Evolutionary conservation across 1,140 invertebrate genomes (phyloP).

Genomic region (Goniozus legneri): DNA sequence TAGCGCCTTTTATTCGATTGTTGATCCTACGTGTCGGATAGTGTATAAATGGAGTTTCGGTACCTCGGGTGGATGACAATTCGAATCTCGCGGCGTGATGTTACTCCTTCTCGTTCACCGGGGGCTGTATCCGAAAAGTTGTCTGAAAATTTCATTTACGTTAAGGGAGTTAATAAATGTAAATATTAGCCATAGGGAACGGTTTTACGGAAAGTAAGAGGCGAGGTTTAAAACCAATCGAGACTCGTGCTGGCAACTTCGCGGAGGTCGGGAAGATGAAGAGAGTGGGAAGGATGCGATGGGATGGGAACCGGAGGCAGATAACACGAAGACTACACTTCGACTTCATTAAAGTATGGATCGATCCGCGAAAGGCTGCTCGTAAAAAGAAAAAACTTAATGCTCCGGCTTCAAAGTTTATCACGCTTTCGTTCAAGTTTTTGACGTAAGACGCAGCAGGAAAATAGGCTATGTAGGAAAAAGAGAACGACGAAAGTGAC

Average conservation of each 20-base stretch:
- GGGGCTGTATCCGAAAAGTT: conserved; percentile 51
- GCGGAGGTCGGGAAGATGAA: neutral
- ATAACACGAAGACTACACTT: conserved; percentile 17
- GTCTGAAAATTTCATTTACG: conserved; percentile 55
- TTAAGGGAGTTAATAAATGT: conserved; percentile 54
- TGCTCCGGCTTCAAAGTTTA: conserved; percentile 19
- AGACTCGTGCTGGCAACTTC: conserved; percentile 10
- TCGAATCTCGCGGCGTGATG: neutral
- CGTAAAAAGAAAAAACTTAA: conserved; percentile 31
- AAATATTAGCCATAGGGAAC: conserved; percentile 52
- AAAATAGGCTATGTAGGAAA: conserved; percentile 7
- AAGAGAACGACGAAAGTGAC: conserved; percentile 1
- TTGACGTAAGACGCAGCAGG: neutral
- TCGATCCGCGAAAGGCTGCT: conserved; percentile 27
- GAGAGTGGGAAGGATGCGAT: neutral
- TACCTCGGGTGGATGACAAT: too few species aligned
- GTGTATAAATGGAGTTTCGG: too few species aligned
- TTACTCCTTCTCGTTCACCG: conserved; percentile 24
- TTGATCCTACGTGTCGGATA: too few species aligned
- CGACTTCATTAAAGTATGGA: conserved; percentile 36
- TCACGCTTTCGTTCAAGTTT: conserved; percentile 13
- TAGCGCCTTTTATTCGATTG: too few species aligned
- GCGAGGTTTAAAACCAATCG: conserved; percentile 22
- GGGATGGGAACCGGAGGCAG: neutral
- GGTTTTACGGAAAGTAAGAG: conserved; percentile 39